A percentile compares a stretch with the other conserved stretches of the same genome.
phyloP scores from a whole-genome alignment of 2,113 vertebrate genomes.

The Psittacula cyanocephala region DNA sequence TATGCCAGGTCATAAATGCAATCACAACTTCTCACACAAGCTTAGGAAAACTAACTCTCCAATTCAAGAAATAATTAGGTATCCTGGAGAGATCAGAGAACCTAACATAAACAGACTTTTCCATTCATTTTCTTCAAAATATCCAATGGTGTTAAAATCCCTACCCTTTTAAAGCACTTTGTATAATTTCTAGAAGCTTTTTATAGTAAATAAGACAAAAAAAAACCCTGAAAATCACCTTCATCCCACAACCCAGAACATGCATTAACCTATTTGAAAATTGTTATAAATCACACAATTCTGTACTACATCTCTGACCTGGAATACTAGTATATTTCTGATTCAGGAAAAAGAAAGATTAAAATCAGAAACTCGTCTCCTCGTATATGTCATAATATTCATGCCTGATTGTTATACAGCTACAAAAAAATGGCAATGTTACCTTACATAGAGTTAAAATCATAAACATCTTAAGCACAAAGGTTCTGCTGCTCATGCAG shows the following conservation, averaged over 20 bases:
- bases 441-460: neutral
- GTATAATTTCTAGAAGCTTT: neutral
- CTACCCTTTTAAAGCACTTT: neutral
- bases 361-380: neutral
- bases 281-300: neutral
- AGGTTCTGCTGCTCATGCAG: neutral
- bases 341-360: neutral
- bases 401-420: neutral
- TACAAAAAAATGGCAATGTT: neutral
- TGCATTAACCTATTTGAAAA: neutral
- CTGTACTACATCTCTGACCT: neutral
- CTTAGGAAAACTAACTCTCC: neutral
- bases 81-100: conserved; percentile 40
- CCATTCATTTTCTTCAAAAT: neutral
- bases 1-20: neutral
- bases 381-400: neutral
- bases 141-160: neutral
- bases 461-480: neutral
- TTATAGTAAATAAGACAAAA: neutral
- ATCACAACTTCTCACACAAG: neutral
- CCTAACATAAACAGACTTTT: neutral
- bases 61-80: conserved; percentile 40
- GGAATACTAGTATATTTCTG: neutral
- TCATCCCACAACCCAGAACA: neutral
- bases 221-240: neutral